These are phyloP conservation scores for Acronicta aceris DNA, from an alignment of 2,888 invertebrate genomes.

Conservation along the genomic window DNA sequence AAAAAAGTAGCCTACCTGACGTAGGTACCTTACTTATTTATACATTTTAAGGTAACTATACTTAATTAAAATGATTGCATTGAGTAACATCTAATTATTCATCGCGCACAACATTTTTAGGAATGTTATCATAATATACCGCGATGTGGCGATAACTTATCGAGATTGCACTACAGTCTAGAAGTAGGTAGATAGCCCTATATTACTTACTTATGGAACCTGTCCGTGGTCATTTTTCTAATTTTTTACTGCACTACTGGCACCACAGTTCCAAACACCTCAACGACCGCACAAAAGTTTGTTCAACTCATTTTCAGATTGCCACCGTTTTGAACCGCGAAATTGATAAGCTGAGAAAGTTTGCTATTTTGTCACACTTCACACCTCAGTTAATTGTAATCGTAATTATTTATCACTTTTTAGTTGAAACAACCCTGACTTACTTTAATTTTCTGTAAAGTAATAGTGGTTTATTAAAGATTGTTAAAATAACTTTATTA, in stretches of 20 bases:
- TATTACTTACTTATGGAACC: slow-evolving; percentile 90
- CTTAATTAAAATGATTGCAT: slow-evolving; percentile 11
- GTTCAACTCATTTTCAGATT: slow-evolving; percentile 84
- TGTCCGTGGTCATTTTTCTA: slow-evolving; percentile 88
- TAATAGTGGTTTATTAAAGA: not conserved
- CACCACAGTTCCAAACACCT: slow-evolving; percentile 42
- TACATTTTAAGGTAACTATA: not conserved
- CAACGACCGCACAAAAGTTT: slow-evolving; percentile 62
- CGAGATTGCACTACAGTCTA: slow-evolving; percentile 38
- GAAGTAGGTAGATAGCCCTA: slow-evolving; percentile 20
- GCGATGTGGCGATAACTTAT: slow-evolving; percentile 42
- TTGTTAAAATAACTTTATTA: slow-evolving; percentile 10
- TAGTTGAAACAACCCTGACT: not conserved
- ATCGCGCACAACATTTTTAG: not conserved
- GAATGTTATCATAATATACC: slow-evolving; percentile 41
- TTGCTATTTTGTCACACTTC: slow-evolving; percentile 76
- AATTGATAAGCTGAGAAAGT: slow-evolving; percentile 82
- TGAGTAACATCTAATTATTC: slow-evolving; percentile 31
- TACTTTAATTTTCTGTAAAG: not conserved
- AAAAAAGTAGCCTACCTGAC: no score
- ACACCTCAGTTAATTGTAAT: slow-evolving; percentile 59
- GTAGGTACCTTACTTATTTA: slow-evolving; percentile 9
- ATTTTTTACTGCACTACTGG: slow-evolving; percentile 43
- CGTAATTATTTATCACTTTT: slow-evolving; percentile 21
- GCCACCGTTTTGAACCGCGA: slow-evolving; percentile 72